Percentiles rank a stretch among this genome's conserved stretches.
phyloP scores from a whole-genome alignment of 2,888 invertebrate species.

The Mesochorus sp. region DNA sequence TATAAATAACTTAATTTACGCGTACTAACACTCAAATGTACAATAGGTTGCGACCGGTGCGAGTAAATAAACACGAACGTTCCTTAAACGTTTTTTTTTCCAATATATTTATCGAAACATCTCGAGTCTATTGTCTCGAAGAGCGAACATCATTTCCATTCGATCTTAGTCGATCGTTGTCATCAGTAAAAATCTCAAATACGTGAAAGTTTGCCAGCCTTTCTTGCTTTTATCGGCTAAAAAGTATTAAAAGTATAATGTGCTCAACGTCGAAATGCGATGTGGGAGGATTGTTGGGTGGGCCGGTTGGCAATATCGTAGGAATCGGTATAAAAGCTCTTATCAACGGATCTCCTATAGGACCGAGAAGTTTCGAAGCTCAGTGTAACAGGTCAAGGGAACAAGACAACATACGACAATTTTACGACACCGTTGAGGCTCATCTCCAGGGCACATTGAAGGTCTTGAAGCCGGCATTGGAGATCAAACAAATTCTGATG shows the following conservation, averaged over 20 bases:
- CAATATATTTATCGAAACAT: not conserved
- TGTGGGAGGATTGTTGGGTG: constrained; percentile 54
- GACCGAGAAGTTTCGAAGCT: constrained; percentile 27
- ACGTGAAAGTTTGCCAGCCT: not conserved
- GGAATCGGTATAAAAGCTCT: constrained; percentile 63
- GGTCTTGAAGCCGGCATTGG: constrained; percentile 61
- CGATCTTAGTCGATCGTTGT: not conserved
- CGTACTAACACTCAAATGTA: too few relatives aligned
- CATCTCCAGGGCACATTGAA: constrained; percentile 62
- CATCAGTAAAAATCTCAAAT: not conserved
- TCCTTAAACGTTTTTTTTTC: constrained; percentile 15
- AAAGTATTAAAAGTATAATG: constrained; percentile 6
- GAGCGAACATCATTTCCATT: too few relatives aligned
- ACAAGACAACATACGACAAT: constrained; percentile 26
- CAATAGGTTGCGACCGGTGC: constrained; percentile 25
- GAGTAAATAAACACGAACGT: constrained; percentile 57
- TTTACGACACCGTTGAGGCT: constrained; percentile 63
- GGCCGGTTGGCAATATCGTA: constrained; percentile 64
- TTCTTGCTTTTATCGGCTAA: not conserved
- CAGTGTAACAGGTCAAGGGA: constrained; percentile 19
- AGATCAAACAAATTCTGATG: constrained; percentile 57
- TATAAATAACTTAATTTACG: constrained; percentile 42
- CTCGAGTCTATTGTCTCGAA: too few relatives aligned
- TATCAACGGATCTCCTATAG: constrained; percentile 56
- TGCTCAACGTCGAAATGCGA: constrained; percentile 55